phyloP scores from a whole-genome alignment of 2,113 vertebrate species.

The Otus sunia region DNA sequence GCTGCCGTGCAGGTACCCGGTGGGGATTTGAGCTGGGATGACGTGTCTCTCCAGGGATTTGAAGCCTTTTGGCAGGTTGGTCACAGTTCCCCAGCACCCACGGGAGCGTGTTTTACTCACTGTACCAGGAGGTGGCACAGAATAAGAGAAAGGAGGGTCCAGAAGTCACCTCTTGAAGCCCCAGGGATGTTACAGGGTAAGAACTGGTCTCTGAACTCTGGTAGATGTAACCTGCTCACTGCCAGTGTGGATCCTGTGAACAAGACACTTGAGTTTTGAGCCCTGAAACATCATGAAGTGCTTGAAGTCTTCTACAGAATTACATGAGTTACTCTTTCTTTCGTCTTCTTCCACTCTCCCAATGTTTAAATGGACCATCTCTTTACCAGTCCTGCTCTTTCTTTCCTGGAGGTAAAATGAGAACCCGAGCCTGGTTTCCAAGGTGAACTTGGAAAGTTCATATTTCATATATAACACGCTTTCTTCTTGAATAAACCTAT shows the following conservation, averaged over 20 bases:
- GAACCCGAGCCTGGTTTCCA: background rate
- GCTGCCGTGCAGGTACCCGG: background rate
- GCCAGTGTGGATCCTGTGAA: background rate
- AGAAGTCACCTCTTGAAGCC: background rate
- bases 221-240: background rate
- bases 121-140: background rate
- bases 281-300: background rate
- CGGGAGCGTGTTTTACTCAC: rapidly evolving
- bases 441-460: background rate
- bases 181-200: background rate
- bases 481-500: background rate
- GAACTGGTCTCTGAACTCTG: background rate
- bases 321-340: background rate
- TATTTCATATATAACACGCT: background rate
- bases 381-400: background rate
- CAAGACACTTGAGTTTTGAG: background rate
- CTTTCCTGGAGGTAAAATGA: background rate
- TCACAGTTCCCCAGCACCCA: background rate
- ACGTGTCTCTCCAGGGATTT: rapidly evolving
- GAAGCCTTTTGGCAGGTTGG: background rate
- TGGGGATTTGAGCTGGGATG: background rate
- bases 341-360: background rate
- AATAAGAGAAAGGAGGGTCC: background rate
- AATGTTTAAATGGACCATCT: background rate
- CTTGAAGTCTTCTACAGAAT: background rate